phyloP scores from a whole-genome alignment of 2,113 vertebrate genomes.

The Callocephalon fimbriatum region DNA sequence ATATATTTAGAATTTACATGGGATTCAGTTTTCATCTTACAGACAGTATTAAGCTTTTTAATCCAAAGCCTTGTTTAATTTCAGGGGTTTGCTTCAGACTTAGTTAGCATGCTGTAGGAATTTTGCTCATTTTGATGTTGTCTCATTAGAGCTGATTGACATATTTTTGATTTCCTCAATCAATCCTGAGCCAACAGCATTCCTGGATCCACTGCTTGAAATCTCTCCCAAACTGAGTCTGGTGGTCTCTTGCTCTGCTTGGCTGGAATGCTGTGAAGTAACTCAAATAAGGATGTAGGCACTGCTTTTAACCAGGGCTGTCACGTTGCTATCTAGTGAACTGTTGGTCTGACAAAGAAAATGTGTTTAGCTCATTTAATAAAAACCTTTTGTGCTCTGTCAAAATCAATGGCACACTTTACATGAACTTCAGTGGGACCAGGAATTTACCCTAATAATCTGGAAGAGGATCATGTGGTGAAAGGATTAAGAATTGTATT shows the following conservation, averaged over 20 bases:
- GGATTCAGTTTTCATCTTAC: not conserved
- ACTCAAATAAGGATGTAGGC: conserved; percentile 14
- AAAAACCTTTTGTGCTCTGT: conserved; percentile 54
- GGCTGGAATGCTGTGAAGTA: conserved; percentile 22
- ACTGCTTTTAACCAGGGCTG: conserved; percentile 17
- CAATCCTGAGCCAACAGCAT: not conserved
- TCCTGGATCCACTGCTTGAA: not conserved
- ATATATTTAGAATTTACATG: not conserved
- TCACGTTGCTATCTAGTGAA: conserved; percentile 9
- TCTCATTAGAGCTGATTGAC: not conserved
- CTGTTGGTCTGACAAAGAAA: conserved; percentile 44
- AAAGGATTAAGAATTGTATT: conserved; percentile 58
- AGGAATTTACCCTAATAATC: conserved; percentile 52
- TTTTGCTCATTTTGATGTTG: not conserved
- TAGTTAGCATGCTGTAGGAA: not conserved
- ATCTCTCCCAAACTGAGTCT: not conserved
- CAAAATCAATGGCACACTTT: conserved; percentile 42
- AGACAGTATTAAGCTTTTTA: not conserved
- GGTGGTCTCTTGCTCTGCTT: conserved; percentile 11
- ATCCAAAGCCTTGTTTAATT: not conserved
- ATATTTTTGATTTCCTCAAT: conserved; percentile 9
- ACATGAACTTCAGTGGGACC: conserved; percentile 13
- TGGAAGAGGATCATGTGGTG: conserved; percentile 55
- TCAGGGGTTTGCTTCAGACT: not conserved
- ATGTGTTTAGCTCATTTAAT: conserved; percentile 50